Evolutionary conservation across 2,888 invertebrate genomes (phyloP).

Genomic region (Arrhopalites spinosus): DNA sequence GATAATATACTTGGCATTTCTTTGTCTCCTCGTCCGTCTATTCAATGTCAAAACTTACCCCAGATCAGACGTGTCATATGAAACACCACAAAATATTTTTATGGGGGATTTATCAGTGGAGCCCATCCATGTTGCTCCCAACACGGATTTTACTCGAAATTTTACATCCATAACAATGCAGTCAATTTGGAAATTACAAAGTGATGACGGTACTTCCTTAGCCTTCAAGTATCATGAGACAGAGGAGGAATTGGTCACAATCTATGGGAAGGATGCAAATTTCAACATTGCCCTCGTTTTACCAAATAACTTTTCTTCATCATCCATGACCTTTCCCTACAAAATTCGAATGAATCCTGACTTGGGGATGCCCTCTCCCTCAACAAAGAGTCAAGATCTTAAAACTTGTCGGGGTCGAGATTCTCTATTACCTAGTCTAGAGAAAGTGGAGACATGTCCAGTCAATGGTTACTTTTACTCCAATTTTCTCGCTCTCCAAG

Average conservation of each 20-base stretch:
- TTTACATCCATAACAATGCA: constrained; percentile 48
- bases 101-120: background rate
- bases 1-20: constrained; percentile 74
- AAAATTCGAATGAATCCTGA: constrained; percentile 76
- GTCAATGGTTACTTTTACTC: constrained; percentile 76
- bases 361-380: constrained; percentile 70
- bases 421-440: constrained; percentile 59
- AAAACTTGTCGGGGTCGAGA: constrained; percentile 45
- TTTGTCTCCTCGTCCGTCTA: constrained; percentile 58
- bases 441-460: constrained; percentile 73
- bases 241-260: constrained; percentile 70
- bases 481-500: constrained; percentile 75
- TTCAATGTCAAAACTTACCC: constrained; percentile 63
- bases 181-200: constrained; percentile 65
- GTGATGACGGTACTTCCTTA: constrained; percentile 64
- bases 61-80: constrained; percentile 69
- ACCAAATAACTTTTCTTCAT: constrained; percentile 30
- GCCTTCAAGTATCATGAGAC: constrained; percentile 70
- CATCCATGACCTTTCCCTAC: constrained; percentile 68
- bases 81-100: constrained; percentile 64
- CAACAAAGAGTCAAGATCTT: constrained; percentile 58
- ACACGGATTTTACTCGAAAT: constrained; percentile 44
- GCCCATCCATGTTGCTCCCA: constrained; percentile 56
- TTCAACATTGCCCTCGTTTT: constrained; percentile 75
- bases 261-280: constrained; percentile 67